Percentiles rank a stretch among this genome's conserved stretches.
Conservation (phyloP, 2,888 invertebrate species). For the Cryptus armator region DNA sequence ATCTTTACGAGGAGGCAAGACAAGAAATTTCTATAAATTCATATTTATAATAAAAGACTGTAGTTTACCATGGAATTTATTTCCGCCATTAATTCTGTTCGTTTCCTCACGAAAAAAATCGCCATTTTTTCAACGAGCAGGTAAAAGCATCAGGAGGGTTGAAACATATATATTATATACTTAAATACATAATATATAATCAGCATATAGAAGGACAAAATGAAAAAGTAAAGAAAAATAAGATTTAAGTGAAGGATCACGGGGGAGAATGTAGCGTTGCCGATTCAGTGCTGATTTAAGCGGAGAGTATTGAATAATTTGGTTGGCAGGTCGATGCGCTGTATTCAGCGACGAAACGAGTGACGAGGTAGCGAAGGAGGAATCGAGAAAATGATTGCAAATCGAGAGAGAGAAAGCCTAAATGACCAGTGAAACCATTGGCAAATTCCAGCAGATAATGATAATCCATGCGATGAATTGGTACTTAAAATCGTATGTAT, state of each 20-base stretch:
- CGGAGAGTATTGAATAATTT: slow-evolving; percentile 56
- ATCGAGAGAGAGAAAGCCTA: slow-evolving; percentile 44
- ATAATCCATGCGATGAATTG: neutral
- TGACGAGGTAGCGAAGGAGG: slow-evolving; percentile 43
- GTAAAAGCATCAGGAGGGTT: too few relatives aligned
- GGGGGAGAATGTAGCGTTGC: slow-evolving; percentile 7
- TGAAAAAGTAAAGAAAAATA: slow-evolving; percentile 12
- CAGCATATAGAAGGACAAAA: too few relatives aligned
- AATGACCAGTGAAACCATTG: neutral
- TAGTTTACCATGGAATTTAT: too few relatives aligned
- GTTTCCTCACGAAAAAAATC: too few relatives aligned
- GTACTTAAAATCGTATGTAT: neutral
- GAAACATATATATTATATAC: too few relatives aligned
- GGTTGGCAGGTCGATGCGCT: slow-evolving; percentile 51
- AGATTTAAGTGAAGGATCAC: slow-evolving; percentile 32
- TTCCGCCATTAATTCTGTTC: too few relatives aligned
- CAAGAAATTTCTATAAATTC: too few relatives aligned
- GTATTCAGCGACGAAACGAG: slow-evolving; percentile 51
- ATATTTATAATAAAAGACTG: too few relatives aligned
- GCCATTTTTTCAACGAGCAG: too few relatives aligned
- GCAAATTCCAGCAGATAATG: neutral
- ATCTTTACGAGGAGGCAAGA: too few relatives aligned
- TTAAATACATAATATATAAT: too few relatives aligned
- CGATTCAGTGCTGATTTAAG: slow-evolving; percentile 51
- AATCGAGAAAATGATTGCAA: slow-evolving; percentile 64